Base-by-base conservation (phyloP, 2,113 vertebrate genomes). In the Jacana jacana region DNA sequence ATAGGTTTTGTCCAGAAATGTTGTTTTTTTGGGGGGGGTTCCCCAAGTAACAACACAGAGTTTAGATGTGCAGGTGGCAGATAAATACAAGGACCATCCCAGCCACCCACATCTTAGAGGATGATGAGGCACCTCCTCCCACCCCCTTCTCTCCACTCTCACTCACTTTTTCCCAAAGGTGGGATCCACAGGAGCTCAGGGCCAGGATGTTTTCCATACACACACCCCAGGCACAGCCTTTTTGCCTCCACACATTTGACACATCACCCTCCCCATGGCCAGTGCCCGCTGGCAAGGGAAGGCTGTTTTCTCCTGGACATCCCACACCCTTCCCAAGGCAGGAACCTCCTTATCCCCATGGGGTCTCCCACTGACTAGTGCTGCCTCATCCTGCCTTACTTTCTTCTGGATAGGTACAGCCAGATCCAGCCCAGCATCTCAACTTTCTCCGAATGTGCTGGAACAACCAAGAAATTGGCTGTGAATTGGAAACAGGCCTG, bases 21-120 rank as follows among this genome's bases (percentile, higher is more conserved):
- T 10, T 10, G 4, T 6, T 4, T 5, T 4, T 49, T 23, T 22
- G 48, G 48, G 5, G 25, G 30, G 60, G 13, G 6, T 3, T 17
- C 52, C 6, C 11, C 40, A 39, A n/a, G 57, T 6, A 5, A 48
- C 0, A 0, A 17, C 1, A 0, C 2, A 2, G 49, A 23, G 33
- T 2, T 55, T 24, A 30, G 52, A 13, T 2, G 2, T 23, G 37
- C 42, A 23, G 30, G 13, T 17, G 52, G 40, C 39, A 42, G 66
- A 1, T 5, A 15, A 65, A 4, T 0, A 11, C 33, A 4, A 5
- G 40, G 64, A 48, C 4, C 6, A 48, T 2, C 22, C 60, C 55
- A 55, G 49, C 3, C 17, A 19, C n/a, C 8, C 23, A 40, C 42
- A 31, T 61, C 57, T 25, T n/a, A 4, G 24, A 44, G 70, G 13